These are phyloP conservation scores for Cottus gobio DNA, from an alignment of 2,113 vertebrate genomes.

Conservation along the genomic window DNA sequence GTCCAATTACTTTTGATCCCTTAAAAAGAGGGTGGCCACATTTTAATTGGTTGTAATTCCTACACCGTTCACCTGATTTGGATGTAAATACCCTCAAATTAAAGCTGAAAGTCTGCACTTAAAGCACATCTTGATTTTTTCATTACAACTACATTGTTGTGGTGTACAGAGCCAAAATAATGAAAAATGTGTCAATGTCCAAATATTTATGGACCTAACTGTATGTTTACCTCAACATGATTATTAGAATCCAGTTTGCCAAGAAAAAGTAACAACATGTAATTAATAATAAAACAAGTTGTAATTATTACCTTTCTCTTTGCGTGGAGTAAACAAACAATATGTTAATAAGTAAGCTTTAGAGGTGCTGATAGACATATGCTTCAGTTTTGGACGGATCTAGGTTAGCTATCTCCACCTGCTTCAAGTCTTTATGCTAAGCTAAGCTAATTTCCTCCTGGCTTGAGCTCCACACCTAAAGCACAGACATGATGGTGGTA, in stretches of 20 bases:
- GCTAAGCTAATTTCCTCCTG: slow-evolving; percentile 1
- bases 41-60: too few species aligned
- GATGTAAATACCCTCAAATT: too few species aligned
- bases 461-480: slow-evolving; percentile 8
- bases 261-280: not conserved
- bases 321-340: not conserved
- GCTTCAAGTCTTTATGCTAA: slow-evolving; percentile 9
- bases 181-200: too few species aligned
- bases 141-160: too few species aligned
- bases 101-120: too few species aligned
- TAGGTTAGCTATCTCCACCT: not conserved
- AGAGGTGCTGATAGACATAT: not conserved
- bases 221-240: not conserved
- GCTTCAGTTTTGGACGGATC: not conserved
- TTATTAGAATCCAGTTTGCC: not conserved
- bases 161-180: too few species aligned
- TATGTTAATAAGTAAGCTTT: not conserved
- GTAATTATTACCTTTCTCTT: not conserved
- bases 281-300: not conserved
- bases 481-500: not conserved
- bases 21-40: too few species aligned
- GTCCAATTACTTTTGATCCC: too few species aligned
- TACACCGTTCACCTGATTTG: too few species aligned
- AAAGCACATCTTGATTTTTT: too few species aligned
- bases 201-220: too few species aligned